Conservation (phyloP, 2,888 invertebrate species). For the Coremacera marginata region DNA sequence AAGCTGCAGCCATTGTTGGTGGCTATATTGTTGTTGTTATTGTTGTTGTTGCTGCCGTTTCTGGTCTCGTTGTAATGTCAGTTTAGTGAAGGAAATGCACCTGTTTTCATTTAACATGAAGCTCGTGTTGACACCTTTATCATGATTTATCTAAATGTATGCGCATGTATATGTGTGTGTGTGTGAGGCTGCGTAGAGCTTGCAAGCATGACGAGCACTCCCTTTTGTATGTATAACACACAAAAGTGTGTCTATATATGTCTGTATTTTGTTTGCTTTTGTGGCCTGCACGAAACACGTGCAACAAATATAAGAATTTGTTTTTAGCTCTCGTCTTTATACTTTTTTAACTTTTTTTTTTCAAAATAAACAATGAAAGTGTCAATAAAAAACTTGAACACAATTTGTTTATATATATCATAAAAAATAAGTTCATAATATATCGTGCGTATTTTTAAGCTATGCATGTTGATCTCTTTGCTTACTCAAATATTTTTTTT, state of each 20-base stretch:
- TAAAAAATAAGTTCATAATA: too few species aligned
- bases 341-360: too few species aligned
- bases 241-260: too few species aligned
- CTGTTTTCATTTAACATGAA: constrained; percentile 31
- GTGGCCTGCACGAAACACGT: background rate
- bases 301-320: background rate
- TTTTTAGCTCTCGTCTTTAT: background rate
- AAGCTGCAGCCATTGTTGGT: background rate
- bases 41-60: background rate
- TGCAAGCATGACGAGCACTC: constrained; percentile 19
- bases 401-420: too few species aligned
- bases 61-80: background rate
- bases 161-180: background rate
- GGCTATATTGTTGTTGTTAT: background rate
- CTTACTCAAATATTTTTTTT: too few species aligned
- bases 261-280: too few species aligned
- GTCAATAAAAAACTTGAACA: too few species aligned
- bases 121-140: constrained; percentile 35
- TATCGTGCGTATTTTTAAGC: too few species aligned
- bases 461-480: too few species aligned
- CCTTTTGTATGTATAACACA: background rate
- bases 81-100: constrained; percentile 15
- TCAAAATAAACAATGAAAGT: too few species aligned
- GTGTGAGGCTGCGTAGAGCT: constrained; percentile 17
- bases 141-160: constrained; percentile 4